A percentile compares a stretch with the other conserved stretches of the same genome.
These are phyloP conservation scores for Naja naja DNA, from an alignment of 2,113 vertebrate genomes.

Conservation along the genomic window DNA sequence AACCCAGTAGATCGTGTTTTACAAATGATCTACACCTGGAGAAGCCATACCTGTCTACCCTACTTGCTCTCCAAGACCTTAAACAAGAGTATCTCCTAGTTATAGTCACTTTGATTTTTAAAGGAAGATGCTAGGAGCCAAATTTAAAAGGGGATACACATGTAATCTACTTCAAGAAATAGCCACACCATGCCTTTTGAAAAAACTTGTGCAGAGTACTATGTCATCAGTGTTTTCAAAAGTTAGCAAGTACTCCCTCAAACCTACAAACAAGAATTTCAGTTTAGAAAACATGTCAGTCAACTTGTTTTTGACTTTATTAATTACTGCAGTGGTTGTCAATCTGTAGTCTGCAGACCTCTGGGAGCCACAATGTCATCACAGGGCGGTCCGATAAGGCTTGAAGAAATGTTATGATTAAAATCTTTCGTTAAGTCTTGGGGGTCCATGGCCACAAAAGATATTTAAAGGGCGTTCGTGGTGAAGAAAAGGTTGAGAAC, in stretches of 20 bases:
- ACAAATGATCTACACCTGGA: background rate
- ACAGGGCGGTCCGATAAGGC: background rate
- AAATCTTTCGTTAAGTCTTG: background rate
- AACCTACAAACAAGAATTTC: background rate
- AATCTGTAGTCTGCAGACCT: background rate
- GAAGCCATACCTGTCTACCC: background rate
- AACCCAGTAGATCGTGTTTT: background rate
- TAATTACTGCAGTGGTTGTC: background rate
- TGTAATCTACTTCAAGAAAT: background rate
- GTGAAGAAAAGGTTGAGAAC: background rate
- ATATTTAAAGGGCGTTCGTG: background rate
- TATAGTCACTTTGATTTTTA: background rate
- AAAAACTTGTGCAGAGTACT: background rate
- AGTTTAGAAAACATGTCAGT: background rate
- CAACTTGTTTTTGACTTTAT: background rate
- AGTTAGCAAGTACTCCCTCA: background rate
- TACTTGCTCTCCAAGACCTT: background rate
- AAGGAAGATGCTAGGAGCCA: background rate
- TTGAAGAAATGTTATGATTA: background rate
- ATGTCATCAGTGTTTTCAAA: background rate
- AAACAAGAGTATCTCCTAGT: background rate
- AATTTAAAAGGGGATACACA: background rate
- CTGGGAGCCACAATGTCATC: background rate
- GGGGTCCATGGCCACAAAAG: background rate
- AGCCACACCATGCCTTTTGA: background rate